These are phyloP conservation scores for Nemopilema nomurai DNA, from an alignment of 30 jellyfish, hydroid and myxozoan species.

Conservation along the genomic window DNA sequence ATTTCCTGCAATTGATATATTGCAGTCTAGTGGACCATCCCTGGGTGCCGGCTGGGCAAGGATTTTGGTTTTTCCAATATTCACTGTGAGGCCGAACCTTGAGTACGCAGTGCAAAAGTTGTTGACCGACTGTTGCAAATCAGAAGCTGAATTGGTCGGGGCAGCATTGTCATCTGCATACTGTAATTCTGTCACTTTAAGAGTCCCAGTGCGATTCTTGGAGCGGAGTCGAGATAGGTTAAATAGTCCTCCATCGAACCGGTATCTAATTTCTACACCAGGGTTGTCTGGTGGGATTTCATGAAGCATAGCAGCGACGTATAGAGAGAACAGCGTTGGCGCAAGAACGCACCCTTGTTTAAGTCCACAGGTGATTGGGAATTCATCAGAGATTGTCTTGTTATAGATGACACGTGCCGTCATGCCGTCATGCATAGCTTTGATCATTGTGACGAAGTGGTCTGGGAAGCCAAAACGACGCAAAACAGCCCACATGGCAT, in stretches of 20 bases:
- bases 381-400: not conserved
- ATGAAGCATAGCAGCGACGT: conserved; percentile 2
- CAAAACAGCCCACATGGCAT: not conserved
- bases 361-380: conserved; percentile 12
- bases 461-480: not conserved
- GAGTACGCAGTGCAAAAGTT: not conserved
- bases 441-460: not conserved
- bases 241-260: conserved; percentile 18
- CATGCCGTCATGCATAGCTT: conserved; percentile 19
- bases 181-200: conserved; percentile 5
- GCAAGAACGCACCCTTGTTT: conserved; percentile 36
- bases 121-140: not conserved
- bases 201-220: not conserved
- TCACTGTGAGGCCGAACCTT: not conserved
- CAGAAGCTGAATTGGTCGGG: not conserved
- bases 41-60: conserved; percentile 8
- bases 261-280: conserved; percentile 10
- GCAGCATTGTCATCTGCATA: conserved; percentile 26
- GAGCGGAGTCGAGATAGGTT: conserved; percentile 10
- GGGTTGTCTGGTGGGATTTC: conserved; percentile 8
- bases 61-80: conserved; percentile 5
- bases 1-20: not conserved
- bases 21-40: too few relatives aligned
- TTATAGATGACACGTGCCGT: not conserved
- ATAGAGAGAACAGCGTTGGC: conserved; percentile 17